Conservation (phyloP, 35 echinoderm and acorn worm genomes). For the Lytechinus pictus region DNA sequence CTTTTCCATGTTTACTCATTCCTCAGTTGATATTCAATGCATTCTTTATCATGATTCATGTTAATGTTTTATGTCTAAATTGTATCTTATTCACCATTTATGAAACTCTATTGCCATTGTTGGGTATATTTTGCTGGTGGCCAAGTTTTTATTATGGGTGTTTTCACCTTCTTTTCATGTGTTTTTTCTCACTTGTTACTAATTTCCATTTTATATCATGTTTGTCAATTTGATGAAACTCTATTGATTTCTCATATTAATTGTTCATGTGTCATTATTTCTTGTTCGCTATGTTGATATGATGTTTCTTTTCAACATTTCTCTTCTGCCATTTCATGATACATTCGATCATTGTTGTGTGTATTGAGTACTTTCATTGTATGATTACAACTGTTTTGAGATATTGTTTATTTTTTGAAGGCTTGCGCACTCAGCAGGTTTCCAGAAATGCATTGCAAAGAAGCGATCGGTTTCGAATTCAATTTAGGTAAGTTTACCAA, state of each 20-base stretch:
- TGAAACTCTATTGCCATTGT: slow-evolving; percentile 36
- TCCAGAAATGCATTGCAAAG: neutral
- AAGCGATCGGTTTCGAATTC: neutral
- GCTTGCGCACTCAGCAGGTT: neutral
- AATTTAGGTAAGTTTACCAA: neutral
- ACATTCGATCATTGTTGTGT: neutral
- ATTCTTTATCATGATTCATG: neutral
- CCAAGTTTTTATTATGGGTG: slow-evolving; percentile 48
- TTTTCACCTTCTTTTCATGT: slow-evolving; percentile 49
- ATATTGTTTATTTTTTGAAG: neutral
- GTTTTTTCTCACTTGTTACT: neutral
- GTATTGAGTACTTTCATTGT: neutral
- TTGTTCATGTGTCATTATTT: slow-evolving; percentile 3
- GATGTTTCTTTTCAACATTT: neutral
- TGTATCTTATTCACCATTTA: slow-evolving; percentile 33
- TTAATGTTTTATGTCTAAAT: neutral
- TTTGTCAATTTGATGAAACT: slow-evolving; percentile 8
- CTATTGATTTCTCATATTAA: neutral
- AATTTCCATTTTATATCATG: slow-evolving; percentile 3
- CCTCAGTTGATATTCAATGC: neutral
- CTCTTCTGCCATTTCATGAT: slow-evolving; percentile 15
- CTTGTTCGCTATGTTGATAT: neutral
- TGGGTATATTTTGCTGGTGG: slow-evolving; percentile 58
- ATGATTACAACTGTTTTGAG: neutral
- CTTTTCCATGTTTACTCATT: neutral